These are phyloP conservation scores for Platysternon megacephalum DNA, from an alignment of 2,113 vertebrate genomes.

Conservation along the genomic window DNA sequence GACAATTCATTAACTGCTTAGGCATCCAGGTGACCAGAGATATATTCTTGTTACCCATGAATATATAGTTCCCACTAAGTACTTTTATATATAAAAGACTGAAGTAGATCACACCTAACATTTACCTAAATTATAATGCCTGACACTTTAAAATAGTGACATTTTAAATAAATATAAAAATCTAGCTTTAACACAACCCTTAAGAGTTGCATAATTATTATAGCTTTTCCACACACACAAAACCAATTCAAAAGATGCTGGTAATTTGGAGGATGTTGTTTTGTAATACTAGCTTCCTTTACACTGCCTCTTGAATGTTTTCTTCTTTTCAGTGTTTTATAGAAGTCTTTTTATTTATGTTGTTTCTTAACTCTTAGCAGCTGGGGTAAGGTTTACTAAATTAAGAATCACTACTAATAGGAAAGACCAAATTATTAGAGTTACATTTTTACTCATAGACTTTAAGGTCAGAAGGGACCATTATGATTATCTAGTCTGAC, in stretches of 20 bases:
- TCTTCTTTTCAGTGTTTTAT: not conserved
- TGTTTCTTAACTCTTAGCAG: not conserved
- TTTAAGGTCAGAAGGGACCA: too few species aligned
- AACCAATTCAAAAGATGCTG: not conserved
- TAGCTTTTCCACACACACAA: not conserved
- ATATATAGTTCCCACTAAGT: not conserved
- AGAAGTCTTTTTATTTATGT: not conserved
- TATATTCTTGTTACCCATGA: not conserved
- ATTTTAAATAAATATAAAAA: not conserved
- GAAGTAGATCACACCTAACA: not conserved
- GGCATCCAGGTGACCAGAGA: not conserved
- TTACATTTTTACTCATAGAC: too few species aligned
- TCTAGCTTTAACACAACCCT: not conserved
- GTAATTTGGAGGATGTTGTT: not conserved
- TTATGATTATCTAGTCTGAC: too few species aligned
- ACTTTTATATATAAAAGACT: not conserved
- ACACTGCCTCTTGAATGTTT: not conserved
- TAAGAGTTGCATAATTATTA: not conserved
- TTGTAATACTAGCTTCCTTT: not conserved
- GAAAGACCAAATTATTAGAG: too few species aligned
- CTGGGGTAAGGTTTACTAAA: not conserved
- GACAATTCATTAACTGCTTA: not conserved
- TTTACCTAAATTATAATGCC: not conserved
- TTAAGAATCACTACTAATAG: not conserved
- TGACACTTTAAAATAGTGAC: not conserved